Conservation (phyloP, 2,888 invertebrate genomes). For the Noctuana brunneofusca region DNA sequence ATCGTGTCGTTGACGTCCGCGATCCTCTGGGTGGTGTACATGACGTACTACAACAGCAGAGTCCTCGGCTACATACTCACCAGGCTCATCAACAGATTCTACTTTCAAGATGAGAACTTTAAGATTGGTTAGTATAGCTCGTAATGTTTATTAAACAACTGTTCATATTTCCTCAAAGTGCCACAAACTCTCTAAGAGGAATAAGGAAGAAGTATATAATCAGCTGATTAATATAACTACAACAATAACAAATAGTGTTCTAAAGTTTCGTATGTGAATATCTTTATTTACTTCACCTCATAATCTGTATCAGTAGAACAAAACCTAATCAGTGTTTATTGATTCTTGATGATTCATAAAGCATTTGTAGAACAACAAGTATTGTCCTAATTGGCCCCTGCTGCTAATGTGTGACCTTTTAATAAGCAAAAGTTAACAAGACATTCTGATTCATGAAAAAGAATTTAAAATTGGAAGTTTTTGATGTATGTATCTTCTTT, state of each 20-base stretch:
- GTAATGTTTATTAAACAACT: too few species aligned
- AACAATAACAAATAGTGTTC: not conserved
- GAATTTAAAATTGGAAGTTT: too few species aligned
- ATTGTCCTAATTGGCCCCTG: not conserved
- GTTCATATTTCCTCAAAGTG: not conserved
- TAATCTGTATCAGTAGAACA: not conserved
- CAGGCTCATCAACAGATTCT: constrained; percentile 92
- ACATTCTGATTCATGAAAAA: not conserved
- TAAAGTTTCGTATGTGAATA: not conserved
- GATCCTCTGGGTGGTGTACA: constrained; percentile 95
- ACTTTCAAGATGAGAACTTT: constrained; percentile 92
- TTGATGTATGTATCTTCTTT: too few species aligned
- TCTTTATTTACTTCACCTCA: not conserved
- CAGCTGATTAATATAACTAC: not conserved
- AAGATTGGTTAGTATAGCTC: constrained; percentile 87
- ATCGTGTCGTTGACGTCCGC: constrained; percentile 92
- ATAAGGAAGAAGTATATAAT: not conserved
- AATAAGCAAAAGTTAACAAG: not conserved
- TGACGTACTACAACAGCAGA: constrained; percentile 96
- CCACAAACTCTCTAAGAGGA: too few species aligned
- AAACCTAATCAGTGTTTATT: not conserved
- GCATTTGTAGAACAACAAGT: not conserved
- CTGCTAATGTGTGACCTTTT: constrained; percentile 1
- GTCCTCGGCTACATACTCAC: constrained; percentile 95
- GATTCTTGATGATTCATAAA: not conserved